phyloP scores from a whole-genome alignment of 2,113 vertebrate species.

The Dolichallabes microphthalmus region DNA sequence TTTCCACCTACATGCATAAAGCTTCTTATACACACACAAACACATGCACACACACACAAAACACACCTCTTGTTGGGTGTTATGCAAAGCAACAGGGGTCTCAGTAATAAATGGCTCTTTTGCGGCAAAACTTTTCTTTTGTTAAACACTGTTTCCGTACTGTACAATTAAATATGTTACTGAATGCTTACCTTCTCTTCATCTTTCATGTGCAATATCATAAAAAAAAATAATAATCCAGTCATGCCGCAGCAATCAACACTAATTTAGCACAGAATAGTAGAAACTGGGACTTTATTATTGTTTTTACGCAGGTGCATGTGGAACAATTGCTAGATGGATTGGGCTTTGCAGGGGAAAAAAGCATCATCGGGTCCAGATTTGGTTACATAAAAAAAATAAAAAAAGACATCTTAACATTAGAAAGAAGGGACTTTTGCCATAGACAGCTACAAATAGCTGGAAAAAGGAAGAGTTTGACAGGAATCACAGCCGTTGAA shows the following conservation, averaged over 20 bases:
- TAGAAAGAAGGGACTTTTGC: no score
- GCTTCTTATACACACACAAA: neutral
- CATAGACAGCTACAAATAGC: neutral
- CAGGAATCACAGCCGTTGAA: no score
- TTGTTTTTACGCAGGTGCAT: no score
- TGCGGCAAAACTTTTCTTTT: conserved; percentile 22
- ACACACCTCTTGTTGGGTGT: neutral
- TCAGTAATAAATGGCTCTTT: conserved; percentile 1
- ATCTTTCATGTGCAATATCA: neutral
- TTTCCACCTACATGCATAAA: neutral
- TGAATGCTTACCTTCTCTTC: neutral
- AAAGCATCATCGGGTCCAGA: no score
- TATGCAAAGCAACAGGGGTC: conserved; percentile 31
- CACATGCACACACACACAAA: conserved; percentile 13
- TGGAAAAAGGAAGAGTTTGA: neutral
- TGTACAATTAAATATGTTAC: neutral
- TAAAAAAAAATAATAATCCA: neutral
- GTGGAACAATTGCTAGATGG: no score
- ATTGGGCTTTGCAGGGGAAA: no score
- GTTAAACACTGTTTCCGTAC: conserved; percentile 28
- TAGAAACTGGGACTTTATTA: no score
- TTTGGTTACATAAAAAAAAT: no score
- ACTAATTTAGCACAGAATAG: no score
- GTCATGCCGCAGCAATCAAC: no score
- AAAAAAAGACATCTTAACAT: no score